Evolutionary conservation across 2,888 invertebrate genomes (phyloP).

Genomic region (Latheticus oryzae): DNA sequence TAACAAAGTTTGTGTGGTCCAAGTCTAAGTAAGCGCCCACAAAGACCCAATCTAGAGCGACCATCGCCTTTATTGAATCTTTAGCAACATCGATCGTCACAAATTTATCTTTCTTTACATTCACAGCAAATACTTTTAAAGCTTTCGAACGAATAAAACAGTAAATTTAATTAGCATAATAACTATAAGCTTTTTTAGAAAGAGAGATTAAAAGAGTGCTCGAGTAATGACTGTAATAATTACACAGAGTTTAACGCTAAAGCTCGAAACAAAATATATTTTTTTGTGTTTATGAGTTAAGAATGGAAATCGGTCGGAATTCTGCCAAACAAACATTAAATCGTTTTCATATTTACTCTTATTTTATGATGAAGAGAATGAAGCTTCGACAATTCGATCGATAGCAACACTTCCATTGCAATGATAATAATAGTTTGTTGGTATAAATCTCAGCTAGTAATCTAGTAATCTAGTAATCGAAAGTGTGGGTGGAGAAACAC

Average conservation of each 20-base stretch:
- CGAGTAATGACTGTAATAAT: slow-evolving; percentile 12
- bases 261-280: neutral
- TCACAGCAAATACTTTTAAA: slow-evolving; percentile 3
- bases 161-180: slow-evolving; percentile 16
- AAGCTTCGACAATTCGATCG: no score
- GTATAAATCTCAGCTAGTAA: no score
- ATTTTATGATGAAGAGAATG: no score
- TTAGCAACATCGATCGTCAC: slow-evolving; percentile 6
- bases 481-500: no score
- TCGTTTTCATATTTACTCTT: no score
- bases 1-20: slow-evolving; percentile 29
- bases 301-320: no score
- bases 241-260: slow-evolving; percentile 4
- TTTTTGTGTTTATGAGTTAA: no score
- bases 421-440: no score
- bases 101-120: slow-evolving; percentile 14
- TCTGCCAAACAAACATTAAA: no score
- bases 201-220: slow-evolving; percentile 9
- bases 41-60: slow-evolving; percentile 21
- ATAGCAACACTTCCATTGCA: no score
- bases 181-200: slow-evolving; percentile 16
- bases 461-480: no score
- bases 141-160: slow-evolving; percentile 5
- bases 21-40: slow-evolving; percentile 23
- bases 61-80: slow-evolving; percentile 33